Percentiles rank a stretch among this genome's conserved stretches.
Conservation (phyloP, 2,888 invertebrate species). For the Lycocerus yunnanus region DNA sequence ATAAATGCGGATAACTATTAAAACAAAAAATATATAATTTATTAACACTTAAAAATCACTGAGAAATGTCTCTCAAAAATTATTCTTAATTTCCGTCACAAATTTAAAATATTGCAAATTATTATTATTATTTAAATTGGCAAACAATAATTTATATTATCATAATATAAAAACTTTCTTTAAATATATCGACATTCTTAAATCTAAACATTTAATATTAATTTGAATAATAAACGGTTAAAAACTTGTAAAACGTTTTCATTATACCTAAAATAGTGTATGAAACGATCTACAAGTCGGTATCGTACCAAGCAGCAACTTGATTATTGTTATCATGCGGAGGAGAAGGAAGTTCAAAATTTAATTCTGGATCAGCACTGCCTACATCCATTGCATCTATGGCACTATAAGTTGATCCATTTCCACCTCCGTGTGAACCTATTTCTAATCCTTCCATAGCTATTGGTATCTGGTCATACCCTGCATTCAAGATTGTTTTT, state of each 20-base stretch:
- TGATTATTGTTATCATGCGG: slow-evolving; percentile 90
- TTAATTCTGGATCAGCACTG: slow-evolving; percentile 74
- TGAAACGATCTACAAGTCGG: slow-evolving; percentile 73
- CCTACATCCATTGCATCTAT: slow-evolving; percentile 88
- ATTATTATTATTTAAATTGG: not conserved
- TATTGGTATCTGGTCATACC: slow-evolving; percentile 98
- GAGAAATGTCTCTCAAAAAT: not conserved
- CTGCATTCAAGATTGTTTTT: slow-evolving; percentile 58
- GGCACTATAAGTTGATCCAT: slow-evolving; percentile 72
- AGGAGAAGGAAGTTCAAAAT: slow-evolving; percentile 80
- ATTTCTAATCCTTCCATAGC: slow-evolving; percentile 96
- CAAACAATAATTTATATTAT: not conserved
- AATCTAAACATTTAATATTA: slow-evolving; percentile 27
- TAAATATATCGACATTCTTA: slow-evolving; percentile 22
- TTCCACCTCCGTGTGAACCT: slow-evolving; percentile 68
- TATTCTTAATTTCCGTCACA: not conserved
- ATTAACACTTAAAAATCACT: not conserved
- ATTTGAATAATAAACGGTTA: slow-evolving; percentile 18
- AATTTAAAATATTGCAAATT: not conserved
- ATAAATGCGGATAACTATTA: slow-evolving; percentile 14
- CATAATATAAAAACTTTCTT: not conserved
- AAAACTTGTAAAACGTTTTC: slow-evolving; percentile 19
- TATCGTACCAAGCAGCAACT: slow-evolving; percentile 97
- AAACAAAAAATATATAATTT: not conserved
- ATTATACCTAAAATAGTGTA: not conserved